Base-by-base conservation (phyloP, 1,140 invertebrate species). In the Panulirus ornatus region DNA sequence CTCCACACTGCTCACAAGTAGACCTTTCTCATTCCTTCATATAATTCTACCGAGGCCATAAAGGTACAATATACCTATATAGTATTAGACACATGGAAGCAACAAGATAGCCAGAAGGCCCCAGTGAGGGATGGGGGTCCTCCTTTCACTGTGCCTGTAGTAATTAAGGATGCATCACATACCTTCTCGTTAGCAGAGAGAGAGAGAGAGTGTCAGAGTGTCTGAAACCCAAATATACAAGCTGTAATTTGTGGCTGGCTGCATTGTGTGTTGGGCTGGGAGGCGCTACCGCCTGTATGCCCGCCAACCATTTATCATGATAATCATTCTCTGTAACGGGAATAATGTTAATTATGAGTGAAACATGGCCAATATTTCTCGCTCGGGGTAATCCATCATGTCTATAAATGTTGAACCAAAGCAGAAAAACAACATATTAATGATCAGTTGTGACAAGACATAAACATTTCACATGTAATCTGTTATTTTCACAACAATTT, bases 291-390 rank as follows among this genome's bases (percentile, higher is more conserved):
- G 73, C 73, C 73, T 76, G 38, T 76, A 42, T 76, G 40, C 47
- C 47, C 78, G 42, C 27, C 42, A 36, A 11, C 19, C 78, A 58
- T 81, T 81, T 58, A 81, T 81, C 78, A 81, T 58, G 34, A 58
- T 81, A 81, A 58, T 58, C 78, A 81, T 81, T 81, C 51, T 81
- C 27, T 81, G 78, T 58, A 36, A 36, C 78, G 78, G 47, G 78
- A 58, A 81, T 81, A 58, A 81, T 81, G 78, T 47, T 81, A 81
- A 81, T 81, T 81, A 81, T 81, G 78, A 81, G 54, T 81, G 78
- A 81, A 81, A 81, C 78, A 81, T 58, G 78, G 78, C 30, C 78
- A 51, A 81, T 81, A 81, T 81, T 58, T 81, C 78, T 81, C 78
- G 47, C 16, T 5, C 30, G 6, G 0, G 78, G 78, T 81, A 81